Evolutionary conservation across 2,797 vertebrate species (phyloP), one percentile per base, ranked within the genome.

Genomic region (Caiman crocodilus): DNA sequence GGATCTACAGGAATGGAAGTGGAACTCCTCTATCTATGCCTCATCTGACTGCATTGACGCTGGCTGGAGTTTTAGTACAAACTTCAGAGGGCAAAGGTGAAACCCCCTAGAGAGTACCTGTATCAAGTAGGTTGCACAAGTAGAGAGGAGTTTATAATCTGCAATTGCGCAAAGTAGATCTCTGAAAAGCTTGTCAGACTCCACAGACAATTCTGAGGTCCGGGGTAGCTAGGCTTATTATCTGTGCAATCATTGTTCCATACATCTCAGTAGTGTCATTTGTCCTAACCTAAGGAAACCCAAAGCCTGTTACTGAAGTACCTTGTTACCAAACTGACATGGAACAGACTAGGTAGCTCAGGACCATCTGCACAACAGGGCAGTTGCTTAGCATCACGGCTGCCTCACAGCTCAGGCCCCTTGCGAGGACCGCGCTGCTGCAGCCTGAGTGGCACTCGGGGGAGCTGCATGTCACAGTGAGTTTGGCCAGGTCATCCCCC

Each of bases 1-100:
- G 50, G 4, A 14, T 4, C 23, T 60, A 79, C 20, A 17, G 55
- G 50, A 65, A 23, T 0, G 4, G 26, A 50, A 2, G 2, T n/a
- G 81, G 63, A 64, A 90, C 64, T 81, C 32, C 84, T 58, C 63
- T 20, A 6, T 32, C 69, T 28, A 2, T 71, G 69, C 26, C 81
- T 6, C 10, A 73, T 73, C 4, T 11, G 60, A 13, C 74, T 15
- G 42, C 18, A 42, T 59, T 58, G 60, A 76, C 79, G 50, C 3
- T 5, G 23, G 76, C 35, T 1, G 15, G 65, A 86, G 76, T 32
- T 17, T 67, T 79, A 10, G 30, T 28, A 28, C 15, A 17, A 14
- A 6, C 50, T 75, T 11, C 50, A n/a, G 82, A 23, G 67, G 20
- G 3, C 18, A 20, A 61, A 11, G 2, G 3, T 0, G 0, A 89